A percentile compares a stretch with the other conserved stretches of the same genome.
Evolutionary conservation across 2,888 invertebrate species (phyloP).

Genomic region (Lepidocyrtinus sp.): DNA sequence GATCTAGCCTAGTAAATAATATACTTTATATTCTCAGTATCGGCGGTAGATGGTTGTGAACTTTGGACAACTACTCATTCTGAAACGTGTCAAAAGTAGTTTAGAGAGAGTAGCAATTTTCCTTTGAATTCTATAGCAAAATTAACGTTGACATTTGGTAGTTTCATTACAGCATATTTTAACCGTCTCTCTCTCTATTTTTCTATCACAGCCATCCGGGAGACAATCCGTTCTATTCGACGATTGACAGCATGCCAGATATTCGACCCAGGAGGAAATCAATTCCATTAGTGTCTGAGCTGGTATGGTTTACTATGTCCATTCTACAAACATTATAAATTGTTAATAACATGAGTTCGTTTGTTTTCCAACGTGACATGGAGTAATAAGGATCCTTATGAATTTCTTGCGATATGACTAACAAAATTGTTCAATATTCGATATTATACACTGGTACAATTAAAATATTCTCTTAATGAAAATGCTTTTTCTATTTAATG

Average conservation of each 20-base stretch:
- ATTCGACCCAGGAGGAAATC: slow-evolving; percentile 97
- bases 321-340: not conserved
- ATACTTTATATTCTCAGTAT: no score
- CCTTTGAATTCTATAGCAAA: not conserved
- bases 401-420: not conserved
- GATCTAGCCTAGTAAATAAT: no score
- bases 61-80: no score
- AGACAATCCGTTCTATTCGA: slow-evolving; percentile 99
- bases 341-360: not conserved
- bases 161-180: slow-evolving; percentile 67
- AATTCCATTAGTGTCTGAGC: slow-evolving; percentile 97
- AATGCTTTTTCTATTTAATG: slow-evolving; percentile 18
- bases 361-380: not conserved
- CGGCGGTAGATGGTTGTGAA: no score
- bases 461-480: not conserved
- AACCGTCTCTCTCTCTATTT: slow-evolving; percentile 3
- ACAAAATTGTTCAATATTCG: no score
- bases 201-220: slow-evolving; percentile 82
- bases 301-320: slow-evolving; percentile 82
- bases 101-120: not conserved
- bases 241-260: slow-evolving; percentile 99
- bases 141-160: not conserved
- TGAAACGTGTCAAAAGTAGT: no score
- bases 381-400: no score
- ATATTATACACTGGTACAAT: no score